Percentiles rank a stretch among this genome's conserved stretches.
phyloP scores from a whole-genome alignment of 2,797 vertebrate species.

The Lutjanus campechanus region DNA sequence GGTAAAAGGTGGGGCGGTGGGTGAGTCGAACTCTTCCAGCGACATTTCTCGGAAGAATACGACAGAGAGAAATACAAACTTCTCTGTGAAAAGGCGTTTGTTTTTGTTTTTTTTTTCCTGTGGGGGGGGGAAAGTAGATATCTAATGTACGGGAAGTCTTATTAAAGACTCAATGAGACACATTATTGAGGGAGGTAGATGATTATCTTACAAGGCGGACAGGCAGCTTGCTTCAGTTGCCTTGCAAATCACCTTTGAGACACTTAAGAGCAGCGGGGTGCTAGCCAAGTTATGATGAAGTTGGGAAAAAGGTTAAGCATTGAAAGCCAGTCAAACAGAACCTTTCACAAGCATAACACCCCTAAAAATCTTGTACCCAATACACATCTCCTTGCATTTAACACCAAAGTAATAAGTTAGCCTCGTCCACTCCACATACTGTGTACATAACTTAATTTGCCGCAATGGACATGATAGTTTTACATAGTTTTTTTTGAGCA shows the following conservation, averaged over 20 bases:
- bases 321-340: slow-evolving; percentile 40
- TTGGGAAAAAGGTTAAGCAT: slow-evolving; percentile 19
- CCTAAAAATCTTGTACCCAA: slow-evolving; percentile 14
- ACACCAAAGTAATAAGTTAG: slow-evolving; percentile 28
- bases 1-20: neutral
- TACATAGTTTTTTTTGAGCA: slow-evolving; percentile 29
- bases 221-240: slow-evolving; percentile 31
- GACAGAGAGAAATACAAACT: slow-evolving; percentile 3
- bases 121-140: slow-evolving; percentile 3
- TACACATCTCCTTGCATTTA: slow-evolving; percentile 27
- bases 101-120: no score
- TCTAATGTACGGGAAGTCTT: slow-evolving; percentile 31
- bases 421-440: slow-evolving; percentile 5
- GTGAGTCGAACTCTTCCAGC: slow-evolving; percentile 14
- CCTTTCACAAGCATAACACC: slow-evolving; percentile 33
- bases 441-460: slow-evolving; percentile 24
- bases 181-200: slow-evolving; percentile 73
- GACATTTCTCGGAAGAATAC: slow-evolving; percentile 38
- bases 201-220: slow-evolving; percentile 65
- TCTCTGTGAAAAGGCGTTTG: slow-evolving; percentile 24
- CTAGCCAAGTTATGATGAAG: slow-evolving; percentile 28
- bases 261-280: slow-evolving; percentile 40
- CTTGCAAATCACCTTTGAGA: slow-evolving; percentile 58
- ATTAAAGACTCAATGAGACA: slow-evolving; percentile 42
- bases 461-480: slow-evolving; percentile 24